Base-by-base conservation (phyloP, 1,140 invertebrate species). In the Triops longicaudatus region DNA sequence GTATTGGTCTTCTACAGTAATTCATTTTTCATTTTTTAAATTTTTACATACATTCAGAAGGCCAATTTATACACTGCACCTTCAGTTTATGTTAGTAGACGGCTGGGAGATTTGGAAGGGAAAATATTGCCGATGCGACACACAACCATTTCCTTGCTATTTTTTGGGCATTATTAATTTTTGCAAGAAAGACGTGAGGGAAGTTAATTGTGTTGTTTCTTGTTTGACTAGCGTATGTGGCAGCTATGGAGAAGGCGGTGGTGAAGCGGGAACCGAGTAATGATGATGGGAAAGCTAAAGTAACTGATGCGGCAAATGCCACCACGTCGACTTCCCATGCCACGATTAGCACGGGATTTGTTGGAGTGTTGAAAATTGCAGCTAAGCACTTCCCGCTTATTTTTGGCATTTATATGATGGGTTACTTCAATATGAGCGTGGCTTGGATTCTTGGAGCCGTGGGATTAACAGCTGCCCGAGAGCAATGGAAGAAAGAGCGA, bases 361-460 rank as follows among this genome's bases (percentile, higher is more conserved):
- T 73, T 17, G 74, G 74, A 12, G n/a, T 78, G 14, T 28, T 41
- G 50, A 78, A 78, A 44, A 76, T 75, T 43, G 74, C 74, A 26
- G 74, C 75, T 26, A 75, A 78, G 43, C 78, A 78, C 28, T 77
- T 78, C 27, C 78, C 78, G 0, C 37, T 78, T 12, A 27, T 78
- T 4, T 22, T 78, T 22, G 78, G 78, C 22, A 43, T 76, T 42
- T 78, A 78, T 31, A 26, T 76, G 44, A 76, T 78, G 74, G 95
- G 94, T 9, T 95, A 95, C 82, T 91, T 93, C 88, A 90, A 93
- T 81, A 91, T 93, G 85, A 90, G 88, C 79, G 88, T 94, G 26
- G 94, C 93, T 27, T 97, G 95, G 94, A 86, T 97, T 1, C 88
- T 96, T 78, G 89, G 91, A 0, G 93, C 93, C 0, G 88, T 97